A percentile compares a stretch with the other conserved stretches of the same genome.
phyloP scores from a whole-genome alignment of 2,113 vertebrate genomes.

The Ramphastos sulfuratus region DNA sequence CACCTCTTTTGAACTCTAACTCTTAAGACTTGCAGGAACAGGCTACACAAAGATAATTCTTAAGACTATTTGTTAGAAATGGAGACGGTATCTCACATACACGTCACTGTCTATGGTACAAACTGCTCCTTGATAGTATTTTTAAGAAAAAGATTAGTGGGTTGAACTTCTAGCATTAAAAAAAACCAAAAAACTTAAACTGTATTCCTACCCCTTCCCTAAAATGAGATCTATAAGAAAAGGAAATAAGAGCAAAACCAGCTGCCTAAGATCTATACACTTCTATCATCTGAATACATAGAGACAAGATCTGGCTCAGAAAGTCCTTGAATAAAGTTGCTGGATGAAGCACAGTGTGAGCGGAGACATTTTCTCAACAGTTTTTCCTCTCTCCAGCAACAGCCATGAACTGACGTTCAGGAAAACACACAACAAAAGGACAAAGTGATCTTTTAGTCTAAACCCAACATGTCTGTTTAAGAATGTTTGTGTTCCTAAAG shows the following conservation, averaged over 20 bases:
- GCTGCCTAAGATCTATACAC: accelerated
- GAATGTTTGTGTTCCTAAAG: neutral
- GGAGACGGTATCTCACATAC: neutral
- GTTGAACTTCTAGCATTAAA: neutral
- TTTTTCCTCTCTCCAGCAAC: neutral
- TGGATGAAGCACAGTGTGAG: neutral
- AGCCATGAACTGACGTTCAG: neutral
- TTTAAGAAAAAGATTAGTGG: neutral
- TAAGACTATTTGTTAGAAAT: neutral
- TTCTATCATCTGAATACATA: neutral
- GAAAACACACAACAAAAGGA: neutral
- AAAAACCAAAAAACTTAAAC: neutral
- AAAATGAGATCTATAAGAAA: neutral
- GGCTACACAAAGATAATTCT: neutral
- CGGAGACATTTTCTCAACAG: neutral
- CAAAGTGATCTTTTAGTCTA: neutral
- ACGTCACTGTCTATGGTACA: neutral
- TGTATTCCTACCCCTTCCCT: neutral
- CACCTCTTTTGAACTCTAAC: constrained; percentile 31
- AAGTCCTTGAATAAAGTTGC: neutral
- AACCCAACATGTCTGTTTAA: neutral
- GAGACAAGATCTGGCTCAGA: neutral
- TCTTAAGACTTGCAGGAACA: constrained; percentile 25
- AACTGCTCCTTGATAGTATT: neutral
- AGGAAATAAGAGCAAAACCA: neutral